phyloP scores from a whole-genome alignment of 2,888 invertebrate genomes.

The Nipponacmea schrenckii region DNA sequence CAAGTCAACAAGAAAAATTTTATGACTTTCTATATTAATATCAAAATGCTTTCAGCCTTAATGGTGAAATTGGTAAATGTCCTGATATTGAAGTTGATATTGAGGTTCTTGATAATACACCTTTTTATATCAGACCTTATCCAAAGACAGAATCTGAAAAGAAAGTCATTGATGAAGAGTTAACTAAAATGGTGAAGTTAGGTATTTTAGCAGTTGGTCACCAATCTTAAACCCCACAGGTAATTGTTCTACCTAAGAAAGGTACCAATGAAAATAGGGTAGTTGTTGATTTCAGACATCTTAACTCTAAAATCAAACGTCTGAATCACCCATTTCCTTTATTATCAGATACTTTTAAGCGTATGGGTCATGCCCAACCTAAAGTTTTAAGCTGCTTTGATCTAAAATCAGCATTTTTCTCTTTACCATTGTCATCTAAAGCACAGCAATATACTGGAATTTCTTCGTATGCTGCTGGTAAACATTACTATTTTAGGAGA shows the following conservation, averaged over 20 bases:
- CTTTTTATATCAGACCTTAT: background rate
- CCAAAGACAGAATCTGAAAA: background rate
- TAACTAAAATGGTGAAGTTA: background rate
- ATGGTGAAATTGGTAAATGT: background rate
- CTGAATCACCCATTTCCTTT: background rate
- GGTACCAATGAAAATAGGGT: background rate
- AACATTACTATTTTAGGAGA: background rate
- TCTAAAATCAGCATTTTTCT: background rate
- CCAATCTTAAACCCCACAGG: no score
- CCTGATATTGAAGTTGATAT: background rate
- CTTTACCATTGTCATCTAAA: background rate
- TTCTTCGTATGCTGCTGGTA: background rate
- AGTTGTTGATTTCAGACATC: background rate
- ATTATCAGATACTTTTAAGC: background rate
- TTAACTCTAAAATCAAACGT: background rate
- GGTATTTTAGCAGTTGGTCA: background rate
- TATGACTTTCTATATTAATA: background rate
- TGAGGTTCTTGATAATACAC: background rate
- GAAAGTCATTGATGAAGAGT: background rate
- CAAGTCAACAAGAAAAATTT: background rate
- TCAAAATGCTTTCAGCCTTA: background rate
- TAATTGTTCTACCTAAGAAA: no score
- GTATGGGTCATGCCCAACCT: background rate
- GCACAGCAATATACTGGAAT: background rate
- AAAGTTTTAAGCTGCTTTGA: background rate